phyloP scores from a whole-genome alignment of 2,113 vertebrate genomes.

The Speoplatyrhinus poulsoni region DNA sequence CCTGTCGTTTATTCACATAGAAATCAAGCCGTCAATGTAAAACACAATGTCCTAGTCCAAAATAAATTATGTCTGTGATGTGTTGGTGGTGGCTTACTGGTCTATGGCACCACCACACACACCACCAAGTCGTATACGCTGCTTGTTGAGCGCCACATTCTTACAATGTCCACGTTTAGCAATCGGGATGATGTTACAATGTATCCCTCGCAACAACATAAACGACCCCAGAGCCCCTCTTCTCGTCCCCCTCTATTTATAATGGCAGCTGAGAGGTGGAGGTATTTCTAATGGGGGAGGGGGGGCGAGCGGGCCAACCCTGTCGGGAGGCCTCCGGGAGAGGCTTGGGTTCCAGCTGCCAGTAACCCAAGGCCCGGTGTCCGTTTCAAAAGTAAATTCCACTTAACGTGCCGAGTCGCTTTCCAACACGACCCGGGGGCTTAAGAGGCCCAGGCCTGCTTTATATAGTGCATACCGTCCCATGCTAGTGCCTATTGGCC shows the following conservation, averaged over 20 bases:
- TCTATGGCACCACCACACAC: neutral
- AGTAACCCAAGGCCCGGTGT: constrained; percentile 74
- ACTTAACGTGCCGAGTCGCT: constrained; percentile 74
- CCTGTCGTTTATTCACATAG: constrained; percentile 1
- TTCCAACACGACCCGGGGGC: constrained; percentile 61
- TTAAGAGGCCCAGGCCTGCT: constrained; percentile 54
- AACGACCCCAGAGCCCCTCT: neutral
- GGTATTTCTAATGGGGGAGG: constrained; percentile 66
- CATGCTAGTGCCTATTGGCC: constrained; percentile 60
- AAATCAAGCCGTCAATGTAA: constrained; percentile 35
- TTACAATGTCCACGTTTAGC: constrained; percentile 21
- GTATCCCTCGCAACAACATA: constrained; percentile 17
- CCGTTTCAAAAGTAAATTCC: constrained; percentile 78
- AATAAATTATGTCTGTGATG: constrained; percentile 29
- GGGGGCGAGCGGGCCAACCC: constrained; percentile 52
- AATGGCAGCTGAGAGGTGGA: constrained; percentile 50
- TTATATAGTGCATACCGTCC: constrained; percentile 74
- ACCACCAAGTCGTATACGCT: no score
- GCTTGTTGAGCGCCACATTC: no score
- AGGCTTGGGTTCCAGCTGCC: constrained; percentile 64
- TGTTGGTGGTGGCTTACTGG: constrained; percentile 8
- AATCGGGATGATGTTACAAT: constrained; percentile 33
- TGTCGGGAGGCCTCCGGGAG: constrained; percentile 49
- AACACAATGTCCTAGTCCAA: constrained; percentile 16
- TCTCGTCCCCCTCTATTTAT: constrained; percentile 43